Evolutionary conservation across 2,797 vertebrate species (phyloP), one percentile per base, ranked within the genome.

Genomic region (Chloroceryle inda): DNA sequence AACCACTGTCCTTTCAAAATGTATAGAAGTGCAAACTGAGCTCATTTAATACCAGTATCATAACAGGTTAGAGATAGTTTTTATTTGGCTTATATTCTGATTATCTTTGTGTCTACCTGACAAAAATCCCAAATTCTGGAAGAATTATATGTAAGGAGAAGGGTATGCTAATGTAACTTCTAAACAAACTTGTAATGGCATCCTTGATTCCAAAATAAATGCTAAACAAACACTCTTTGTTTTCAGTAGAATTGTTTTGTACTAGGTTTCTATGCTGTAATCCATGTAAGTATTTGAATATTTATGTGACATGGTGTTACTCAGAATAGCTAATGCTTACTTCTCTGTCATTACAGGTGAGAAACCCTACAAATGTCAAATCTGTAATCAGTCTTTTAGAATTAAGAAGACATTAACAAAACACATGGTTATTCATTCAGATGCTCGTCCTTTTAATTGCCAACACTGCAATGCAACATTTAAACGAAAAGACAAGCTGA

Each of bases 321-420:
- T 79, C 27, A 45, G 44, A 73, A n/a, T 53, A 53, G 31, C 44
- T 62, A 8, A 49, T 40, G 44, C 21, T 79, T 82, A 69, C 55
- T 92, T 84, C 61, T 85, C 27, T 87, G 49, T 74, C 67, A 61
- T 87, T 31, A 78, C 97, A 99, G 99, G 99, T 44, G 99, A 99
- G 97, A 99, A 99, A 92, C 99, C 99, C 16, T 99, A 99, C 98
- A 98, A 98, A 93, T 99, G 99, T 97, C 98, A 99, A 10, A 99
- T 99, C 95, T 99, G 99, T 96, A 99, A 98, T 94, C 99, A 99
- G 92, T 99, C 99, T 19, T 99, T 99, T 93, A 98, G 99, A 89
- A 99, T 99, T 97, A 99, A 99, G 98, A 99, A 99, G 98, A 99
- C 99, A 4, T 96, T 99, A 97, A 99, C 99, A 1, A 99, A 99